Percentiles rank a stretch among this genome's conserved stretches.
Conservation (phyloP, 1,140 invertebrate species). For the Ceratoteleas bidentatus region DNA sequence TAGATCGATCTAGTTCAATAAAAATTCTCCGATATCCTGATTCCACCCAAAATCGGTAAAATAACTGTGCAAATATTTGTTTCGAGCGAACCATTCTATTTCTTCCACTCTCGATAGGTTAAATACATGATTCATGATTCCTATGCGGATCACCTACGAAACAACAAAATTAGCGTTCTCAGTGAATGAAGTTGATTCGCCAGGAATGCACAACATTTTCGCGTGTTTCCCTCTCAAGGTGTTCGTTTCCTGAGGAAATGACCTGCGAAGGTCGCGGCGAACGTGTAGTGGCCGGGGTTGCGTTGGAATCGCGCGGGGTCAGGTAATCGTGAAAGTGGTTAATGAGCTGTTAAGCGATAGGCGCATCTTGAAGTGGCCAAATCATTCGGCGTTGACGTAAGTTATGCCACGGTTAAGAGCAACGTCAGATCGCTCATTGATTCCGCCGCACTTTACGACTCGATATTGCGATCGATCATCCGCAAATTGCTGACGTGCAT, state of each 20-base stretch:
- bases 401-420: constrained; percentile 58
- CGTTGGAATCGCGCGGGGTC: constrained; percentile 59
- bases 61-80: no score
- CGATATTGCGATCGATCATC: constrained; percentile 30
- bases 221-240: constrained; percentile 17
- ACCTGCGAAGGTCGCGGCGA: constrained; percentile 36
- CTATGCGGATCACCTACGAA: no score
- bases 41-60: no score
- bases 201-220: no score
- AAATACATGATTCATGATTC: no score
- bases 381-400: constrained; percentile 56
- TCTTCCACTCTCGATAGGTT: no score
- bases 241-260: constrained; percentile 43
- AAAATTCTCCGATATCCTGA: no score
- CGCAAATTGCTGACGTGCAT: constrained; percentile 25
- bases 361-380: constrained; percentile 57
- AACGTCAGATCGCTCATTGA: constrained; percentile 52
- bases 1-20: no score
- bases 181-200: no score
- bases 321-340: constrained; percentile 68
- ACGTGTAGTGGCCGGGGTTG: constrained; percentile 38
- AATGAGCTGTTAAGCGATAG: constrained; percentile 74
- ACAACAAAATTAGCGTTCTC: no score
- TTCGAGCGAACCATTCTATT: no score
- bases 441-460: constrained; percentile 43